Base-by-base conservation (phyloP, 2,888 invertebrate genomes). In the Caenorhabditis sp. region DNA sequence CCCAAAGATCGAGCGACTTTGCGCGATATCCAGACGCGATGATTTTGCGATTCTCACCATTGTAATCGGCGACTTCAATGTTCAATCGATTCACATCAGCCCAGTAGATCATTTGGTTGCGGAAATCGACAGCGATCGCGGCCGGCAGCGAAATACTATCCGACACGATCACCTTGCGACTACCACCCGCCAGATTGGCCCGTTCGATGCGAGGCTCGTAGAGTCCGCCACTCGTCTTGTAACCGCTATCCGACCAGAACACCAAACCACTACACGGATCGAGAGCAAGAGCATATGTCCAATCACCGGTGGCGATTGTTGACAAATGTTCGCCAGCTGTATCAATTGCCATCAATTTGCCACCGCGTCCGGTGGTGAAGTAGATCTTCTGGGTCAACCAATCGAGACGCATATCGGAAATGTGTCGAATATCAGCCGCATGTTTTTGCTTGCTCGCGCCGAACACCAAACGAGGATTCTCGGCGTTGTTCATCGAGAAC, bases 321-420 rank as follows among this genome's bases (percentile, higher is more conserved):
- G 72, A 65, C 10, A 80, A 24, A 64, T 80, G 80, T 23, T 78
- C 76, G 71, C 80, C 80, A 51, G 69, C 68, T 8, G 74, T 66
- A 63, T 80, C 80, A 14, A 80, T 67, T 8, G 75, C 70, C 76
- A 77, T 74, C 5, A 80, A 72, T 61, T 85, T 84, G 60, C 94
- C 94, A 83, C 95, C 95, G 0, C 93, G 93, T 31, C 95, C 94
- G 86, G 97, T 97, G 0, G 97, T 95, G 95, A 96, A 99, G 88
- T 97, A 97, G 49, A 99, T 92, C 62, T 96, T 97, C 88, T 94
- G 93, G 82, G 95, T 95, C 0, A 97, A 94, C 97, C 97, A 99
- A 88, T 99, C 97, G 87, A 95, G 53, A 54, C 81, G 76, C 83
- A 87, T 81, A 69, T 88, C 87, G 14, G 85, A 84, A 23, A 87